phyloP scores from a whole-genome alignment of 2,888 invertebrate species.

The Leptinotarsa tumamoca region DNA sequence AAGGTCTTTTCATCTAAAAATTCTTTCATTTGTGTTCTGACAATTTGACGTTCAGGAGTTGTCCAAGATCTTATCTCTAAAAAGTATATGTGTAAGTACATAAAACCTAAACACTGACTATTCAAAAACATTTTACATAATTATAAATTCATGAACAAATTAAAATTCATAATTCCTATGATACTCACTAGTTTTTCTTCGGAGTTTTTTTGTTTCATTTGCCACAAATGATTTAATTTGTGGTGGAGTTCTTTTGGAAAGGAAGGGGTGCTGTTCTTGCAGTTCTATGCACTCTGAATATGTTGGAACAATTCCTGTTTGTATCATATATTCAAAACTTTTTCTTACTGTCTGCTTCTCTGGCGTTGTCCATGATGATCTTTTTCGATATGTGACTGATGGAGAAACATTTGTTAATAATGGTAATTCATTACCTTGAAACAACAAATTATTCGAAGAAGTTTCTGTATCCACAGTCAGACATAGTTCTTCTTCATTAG shows the following conservation, averaged over 20 bases:
- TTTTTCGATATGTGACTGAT: conserved; percentile 14
- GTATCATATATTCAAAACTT: conserved; percentile 18
- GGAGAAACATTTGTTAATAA: too few species aligned
- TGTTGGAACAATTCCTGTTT: conserved; percentile 19
- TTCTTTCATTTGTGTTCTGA: neutral
- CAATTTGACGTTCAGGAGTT: neutral
- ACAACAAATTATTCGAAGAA: too few species aligned
- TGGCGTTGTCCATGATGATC: conserved; percentile 23
- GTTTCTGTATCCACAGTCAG: neutral
- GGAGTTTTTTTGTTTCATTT: conserved; percentile 22
- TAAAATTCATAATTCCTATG: too few species aligned
- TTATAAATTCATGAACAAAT: neutral
- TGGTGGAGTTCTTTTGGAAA: conserved; percentile 22
- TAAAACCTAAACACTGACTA: neutral
- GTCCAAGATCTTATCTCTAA: neutral
- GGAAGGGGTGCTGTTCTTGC: neutral
- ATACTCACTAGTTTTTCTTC: neutral
- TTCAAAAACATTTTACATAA: neutral
- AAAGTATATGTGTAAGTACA: neutral
- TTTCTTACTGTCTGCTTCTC: conserved; percentile 16
- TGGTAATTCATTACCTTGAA: too few species aligned
- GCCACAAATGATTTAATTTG: conserved; percentile 26
- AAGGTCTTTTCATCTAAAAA: neutral
- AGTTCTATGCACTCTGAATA: conserved; percentile 22
- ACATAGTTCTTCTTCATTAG: too few species aligned